These are phyloP conservation scores for Lagodon rhomboides DNA, from an alignment of 2,797 vertebrate genomes.

Conservation along the genomic window DNA sequence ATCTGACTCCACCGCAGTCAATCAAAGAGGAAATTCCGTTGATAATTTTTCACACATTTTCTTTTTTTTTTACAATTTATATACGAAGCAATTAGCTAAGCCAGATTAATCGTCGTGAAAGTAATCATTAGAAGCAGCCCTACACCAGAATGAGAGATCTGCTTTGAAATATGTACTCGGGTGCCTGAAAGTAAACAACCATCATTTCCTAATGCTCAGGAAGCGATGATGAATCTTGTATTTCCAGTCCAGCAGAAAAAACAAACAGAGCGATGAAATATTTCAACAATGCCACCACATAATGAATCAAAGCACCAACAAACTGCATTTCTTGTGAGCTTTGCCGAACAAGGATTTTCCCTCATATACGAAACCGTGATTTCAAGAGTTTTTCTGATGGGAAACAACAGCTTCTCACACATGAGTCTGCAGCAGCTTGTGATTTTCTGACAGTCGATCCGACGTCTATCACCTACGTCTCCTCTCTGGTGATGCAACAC, in stretches of 20 bases:
- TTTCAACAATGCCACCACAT: neutral
- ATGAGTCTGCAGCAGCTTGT: neutral
- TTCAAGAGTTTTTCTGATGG: neutral
- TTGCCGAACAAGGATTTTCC: neutral
- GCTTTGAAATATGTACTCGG: neutral
- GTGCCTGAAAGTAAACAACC: slow-evolving; percentile 5
- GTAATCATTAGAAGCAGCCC: too few relatives aligned
- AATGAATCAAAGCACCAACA: neutral
- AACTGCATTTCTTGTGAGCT: neutral
- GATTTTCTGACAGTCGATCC: slow-evolving; percentile 14
- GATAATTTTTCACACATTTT: too few relatives aligned
- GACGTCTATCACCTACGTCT: neutral
- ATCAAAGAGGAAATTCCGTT: too few relatives aligned
- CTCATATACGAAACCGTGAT: neutral
- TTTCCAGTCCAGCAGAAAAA: neutral
- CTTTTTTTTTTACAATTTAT: too few relatives aligned
- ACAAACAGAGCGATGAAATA: neutral
- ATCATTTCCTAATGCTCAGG: neutral
- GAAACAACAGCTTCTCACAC: slow-evolving; percentile 19
- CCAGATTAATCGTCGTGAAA: too few relatives aligned
- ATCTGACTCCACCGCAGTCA: too few relatives aligned
- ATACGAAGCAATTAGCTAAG: too few relatives aligned
- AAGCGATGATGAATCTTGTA: slow-evolving; percentile 2
- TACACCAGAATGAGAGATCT: neutral
- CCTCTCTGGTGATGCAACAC: slow-evolving; percentile 2